Evolutionary conservation across 2,888 invertebrate species (phyloP).

Genomic region (Morpho deidamia): DNA sequence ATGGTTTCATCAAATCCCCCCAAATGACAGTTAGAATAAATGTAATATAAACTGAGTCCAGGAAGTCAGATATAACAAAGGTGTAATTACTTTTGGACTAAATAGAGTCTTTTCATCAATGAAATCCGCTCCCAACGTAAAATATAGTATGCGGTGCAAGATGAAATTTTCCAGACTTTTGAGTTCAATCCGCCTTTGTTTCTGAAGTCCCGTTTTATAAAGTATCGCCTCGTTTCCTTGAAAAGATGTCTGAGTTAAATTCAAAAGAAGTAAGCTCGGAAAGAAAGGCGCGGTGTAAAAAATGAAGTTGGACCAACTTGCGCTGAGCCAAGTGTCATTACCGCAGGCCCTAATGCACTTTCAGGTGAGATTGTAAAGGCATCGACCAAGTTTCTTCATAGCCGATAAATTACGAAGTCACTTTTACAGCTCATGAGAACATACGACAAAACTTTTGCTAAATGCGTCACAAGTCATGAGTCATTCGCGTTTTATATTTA

Average conservation of each 20-base stretch:
- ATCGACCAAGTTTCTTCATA: conserved; percentile 56
- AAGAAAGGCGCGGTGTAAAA: conserved; percentile 17
- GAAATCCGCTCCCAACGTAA: no score
- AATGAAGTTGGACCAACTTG: conserved; percentile 26
- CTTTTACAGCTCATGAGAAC: conserved; percentile 70
- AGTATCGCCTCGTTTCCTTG: not conserved
- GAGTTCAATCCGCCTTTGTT: not conserved
- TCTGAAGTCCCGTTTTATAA: conserved; percentile 1
- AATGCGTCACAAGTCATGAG: conserved; percentile 31
- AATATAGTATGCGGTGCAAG: not conserved
- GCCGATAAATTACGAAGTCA: conserved; percentile 73
- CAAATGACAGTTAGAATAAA: no score
- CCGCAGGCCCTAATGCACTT: conserved; percentile 25
- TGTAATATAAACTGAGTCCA: no score
- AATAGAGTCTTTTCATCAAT: no score
- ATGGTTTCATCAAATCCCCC: no score
- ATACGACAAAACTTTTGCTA: conserved; percentile 57
- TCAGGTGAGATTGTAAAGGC: conserved; percentile 59
- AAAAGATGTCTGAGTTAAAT: conserved; percentile 9
- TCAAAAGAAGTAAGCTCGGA: conserved; percentile 13
- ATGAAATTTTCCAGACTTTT: not conserved
- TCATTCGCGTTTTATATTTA: conserved; percentile 6
- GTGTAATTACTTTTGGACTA: no score
- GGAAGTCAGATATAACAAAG: no score
- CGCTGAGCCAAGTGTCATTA: conserved; percentile 26